Base-by-base conservation (phyloP, 2,888 invertebrate genomes). In the Trissoscelio sp. region DNA sequence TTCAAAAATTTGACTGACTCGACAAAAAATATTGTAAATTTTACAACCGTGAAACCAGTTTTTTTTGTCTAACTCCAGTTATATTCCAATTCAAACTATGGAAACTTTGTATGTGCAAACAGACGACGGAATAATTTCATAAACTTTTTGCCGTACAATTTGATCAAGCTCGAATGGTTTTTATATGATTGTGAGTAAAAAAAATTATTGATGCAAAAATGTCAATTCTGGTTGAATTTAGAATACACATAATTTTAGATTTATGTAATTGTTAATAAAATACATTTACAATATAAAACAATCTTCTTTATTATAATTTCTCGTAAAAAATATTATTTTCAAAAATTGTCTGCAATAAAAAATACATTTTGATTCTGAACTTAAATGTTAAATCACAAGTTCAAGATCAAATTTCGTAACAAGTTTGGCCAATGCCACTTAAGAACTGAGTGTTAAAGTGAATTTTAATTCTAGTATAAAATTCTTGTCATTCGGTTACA, bases 381-480 rank as follows among this genome's bases (percentile, higher is more conserved):
- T n/a, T n/a, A n/a, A n/a, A n/a, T n/a, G n/a, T 55, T 24, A 69
- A 57, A 46, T n/a, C 12, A 53, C 69, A 72, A 72, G 72, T 72
- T 72, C 72, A 72, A 60, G 72, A 51, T 24, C 60, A 51, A 72
- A 72, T 72, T 72, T 72, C 72, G 60, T 60, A 51, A 72, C 51
- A 44, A 46, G 51, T 51, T 60, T 60, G 60, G 48, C 34, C 42
- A 60, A 51, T 48, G 60, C 60, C 51, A 9, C 12, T 7, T 5
- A 37, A 72, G 51, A 60, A 72, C 39, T 24, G 24, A 28, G 22
- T 20, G 7, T 48, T 60, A 20, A 51, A 7, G n/a, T 22, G 44
- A 51, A 44, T 67, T 55, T 67, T 11, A 31, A 67, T 28, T 14
- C 11, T 18, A 34, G 46, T 46, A 57, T 55, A 31, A 70, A 70